These are phyloP conservation scores for Thereva nobilitata DNA, from an alignment of 2,888 invertebrate species.

Conservation along the genomic window DNA sequence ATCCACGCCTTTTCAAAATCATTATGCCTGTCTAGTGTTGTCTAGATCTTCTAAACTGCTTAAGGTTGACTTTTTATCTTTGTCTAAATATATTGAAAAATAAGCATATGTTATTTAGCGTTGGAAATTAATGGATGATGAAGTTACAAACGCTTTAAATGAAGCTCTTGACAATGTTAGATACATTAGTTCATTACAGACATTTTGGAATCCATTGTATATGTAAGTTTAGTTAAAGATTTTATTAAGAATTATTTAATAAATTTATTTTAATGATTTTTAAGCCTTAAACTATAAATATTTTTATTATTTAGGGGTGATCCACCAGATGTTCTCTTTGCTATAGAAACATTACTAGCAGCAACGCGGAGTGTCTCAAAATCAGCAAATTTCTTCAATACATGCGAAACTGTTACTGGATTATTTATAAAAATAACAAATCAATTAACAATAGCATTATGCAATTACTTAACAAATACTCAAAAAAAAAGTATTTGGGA, in stretches of 20 bases:
- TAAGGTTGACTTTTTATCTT: slow-evolving; percentile 55
- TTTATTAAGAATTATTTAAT: too few species aligned
- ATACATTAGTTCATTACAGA: slow-evolving; percentile 82
- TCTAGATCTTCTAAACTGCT: slow-evolving; percentile 71
- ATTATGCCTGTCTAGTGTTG: slow-evolving; percentile 69
- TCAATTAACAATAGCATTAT: slow-evolving; percentile 82
- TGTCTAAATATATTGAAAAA: too few species aligned
- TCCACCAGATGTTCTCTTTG: slow-evolving; percentile 50
- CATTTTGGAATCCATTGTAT: slow-evolving; percentile 83
- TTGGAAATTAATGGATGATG: slow-evolving; percentile 76
- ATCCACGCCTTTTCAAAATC: slow-evolving; percentile 66
- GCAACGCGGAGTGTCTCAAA: slow-evolving; percentile 82
- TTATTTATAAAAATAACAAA: slow-evolving; percentile 85
- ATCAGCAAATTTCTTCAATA: slow-evolving; percentile 80
- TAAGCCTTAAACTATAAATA: too few species aligned
- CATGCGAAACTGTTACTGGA: slow-evolving; percentile 77
- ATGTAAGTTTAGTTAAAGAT: slow-evolving; percentile 54
- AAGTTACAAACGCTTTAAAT: slow-evolving; percentile 76
- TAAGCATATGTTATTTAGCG: slow-evolving; percentile 60
- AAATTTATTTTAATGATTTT: too few species aligned
- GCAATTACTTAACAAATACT: slow-evolving; percentile 73
- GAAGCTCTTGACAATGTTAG: slow-evolving; percentile 86
- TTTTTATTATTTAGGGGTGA: slow-evolving; percentile 44
- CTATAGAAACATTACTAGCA: slow-evolving; percentile 71
- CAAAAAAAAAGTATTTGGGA: slow-evolving; percentile 76